Conservation (phyloP, 2,113 vertebrate species). For the Genyomyrus donnyi region DNA sequence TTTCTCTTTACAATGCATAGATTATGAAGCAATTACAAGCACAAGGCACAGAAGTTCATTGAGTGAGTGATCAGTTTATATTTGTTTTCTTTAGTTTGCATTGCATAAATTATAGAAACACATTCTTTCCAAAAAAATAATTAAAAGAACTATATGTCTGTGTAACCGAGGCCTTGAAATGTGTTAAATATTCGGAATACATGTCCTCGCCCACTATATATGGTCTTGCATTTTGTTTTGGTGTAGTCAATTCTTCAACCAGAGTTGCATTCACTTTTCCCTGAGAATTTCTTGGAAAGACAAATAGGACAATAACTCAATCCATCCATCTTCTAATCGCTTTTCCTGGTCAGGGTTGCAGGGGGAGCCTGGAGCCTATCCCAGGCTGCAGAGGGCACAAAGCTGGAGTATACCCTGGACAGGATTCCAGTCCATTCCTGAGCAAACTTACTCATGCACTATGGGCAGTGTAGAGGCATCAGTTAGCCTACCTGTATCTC, state of each 20-base stretch:
- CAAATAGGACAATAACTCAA: neutral
- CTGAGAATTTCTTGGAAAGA: neutral
- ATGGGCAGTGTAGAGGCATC: neutral
- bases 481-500: neutral
- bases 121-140: neutral
- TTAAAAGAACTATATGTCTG: neutral
- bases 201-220: no score
- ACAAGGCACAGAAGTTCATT: neutral
- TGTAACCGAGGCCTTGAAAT: neutral
- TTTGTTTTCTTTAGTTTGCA: neutral
- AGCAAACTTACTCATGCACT: neutral
- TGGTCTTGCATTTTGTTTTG: neutral
- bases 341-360: neutral
- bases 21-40: constrained; percentile 25
- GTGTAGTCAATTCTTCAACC: neutral
- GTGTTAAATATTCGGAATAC: neutral
- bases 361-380: neutral
- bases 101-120: neutral
- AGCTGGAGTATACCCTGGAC: neutral
- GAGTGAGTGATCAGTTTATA: neutral
- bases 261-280: neutral
- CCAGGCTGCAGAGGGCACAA: neutral
- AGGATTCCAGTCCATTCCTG: neutral
- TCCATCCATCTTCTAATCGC: neutral
- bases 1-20: constrained; percentile 44